These are phyloP conservation scores for Gasterosteus aculeatus DNA, from an alignment of 2,113 vertebrate species.

Conservation along the genomic window DNA sequence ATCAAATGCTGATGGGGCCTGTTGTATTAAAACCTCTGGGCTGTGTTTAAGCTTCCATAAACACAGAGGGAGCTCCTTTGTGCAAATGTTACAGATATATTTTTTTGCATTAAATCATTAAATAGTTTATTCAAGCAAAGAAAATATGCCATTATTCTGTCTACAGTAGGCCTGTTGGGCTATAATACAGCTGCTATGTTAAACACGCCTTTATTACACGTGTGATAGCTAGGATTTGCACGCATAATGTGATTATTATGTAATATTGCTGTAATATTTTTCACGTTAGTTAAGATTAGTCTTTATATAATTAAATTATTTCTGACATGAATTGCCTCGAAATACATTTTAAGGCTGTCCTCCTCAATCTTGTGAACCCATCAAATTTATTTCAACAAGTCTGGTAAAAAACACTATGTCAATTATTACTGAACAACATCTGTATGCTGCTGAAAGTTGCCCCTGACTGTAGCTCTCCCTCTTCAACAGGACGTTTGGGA, in stretches of 20 bases:
- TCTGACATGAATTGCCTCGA: background rate
- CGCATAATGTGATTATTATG: background rate
- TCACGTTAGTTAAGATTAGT: background rate
- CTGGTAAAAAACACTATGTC: background rate
- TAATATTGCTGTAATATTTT: background rate
- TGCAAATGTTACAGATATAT: background rate
- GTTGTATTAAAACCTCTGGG: background rate
- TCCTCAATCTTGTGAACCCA: background rate
- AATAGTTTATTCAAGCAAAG: background rate
- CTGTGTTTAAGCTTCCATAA: background rate
- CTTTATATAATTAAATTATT: background rate
- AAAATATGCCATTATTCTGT: too few species aligned
- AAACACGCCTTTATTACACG: background rate
- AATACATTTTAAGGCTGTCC: background rate
- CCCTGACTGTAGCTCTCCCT: conserved; percentile 10
- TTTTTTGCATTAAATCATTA: background rate
- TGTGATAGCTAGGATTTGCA: background rate
- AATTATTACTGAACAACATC: background rate
- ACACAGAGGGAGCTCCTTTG: background rate
- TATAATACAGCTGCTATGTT: background rate
- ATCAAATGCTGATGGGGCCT: background rate
- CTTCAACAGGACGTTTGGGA: conserved; percentile 91
- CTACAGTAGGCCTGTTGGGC: background rate
- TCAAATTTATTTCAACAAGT: background rate
- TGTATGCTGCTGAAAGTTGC: conserved; percentile 5